Percentiles rank a stretch among this genome's conserved stretches.
phyloP scores from a whole-genome alignment of 2,113 vertebrate species.

The Connochaetes taurinus region DNA sequence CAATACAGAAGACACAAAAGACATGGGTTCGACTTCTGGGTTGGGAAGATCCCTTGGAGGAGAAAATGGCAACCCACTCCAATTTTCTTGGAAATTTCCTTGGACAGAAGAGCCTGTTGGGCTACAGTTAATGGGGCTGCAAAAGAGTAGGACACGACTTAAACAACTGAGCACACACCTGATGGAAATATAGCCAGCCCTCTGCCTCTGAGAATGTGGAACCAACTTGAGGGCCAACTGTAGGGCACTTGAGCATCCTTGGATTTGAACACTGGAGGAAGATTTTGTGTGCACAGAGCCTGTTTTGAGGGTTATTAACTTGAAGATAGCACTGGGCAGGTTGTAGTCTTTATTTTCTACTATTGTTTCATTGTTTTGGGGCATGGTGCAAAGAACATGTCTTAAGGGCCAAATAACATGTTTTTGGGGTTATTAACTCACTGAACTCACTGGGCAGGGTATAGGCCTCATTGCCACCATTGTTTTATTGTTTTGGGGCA shows the following conservation, averaged over 20 bases:
- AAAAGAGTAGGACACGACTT: not conserved
- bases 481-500: not conserved
- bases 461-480: not conserved
- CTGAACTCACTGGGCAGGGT: not conserved
- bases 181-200: not conserved
- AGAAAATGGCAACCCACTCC: not conserved
- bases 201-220: not conserved
- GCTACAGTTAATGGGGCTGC: not conserved
- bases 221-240: not conserved
- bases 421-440: not conserved
- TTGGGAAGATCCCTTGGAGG: not conserved
- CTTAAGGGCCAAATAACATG: not conserved
- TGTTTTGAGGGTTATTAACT: not conserved
- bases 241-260: not conserved
- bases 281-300: not conserved
- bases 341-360: not conserved
- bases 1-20: not conserved
- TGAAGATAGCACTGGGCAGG: not conserved
- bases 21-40: rapidly evolving
- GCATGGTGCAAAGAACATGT: not conserved
- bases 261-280: not conserved
- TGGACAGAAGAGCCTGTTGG: not conserved
- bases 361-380: not conserved
- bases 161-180: not conserved
- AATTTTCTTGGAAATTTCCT: not conserved